A percentile compares a stretch with the other conserved stretches of the same genome.
phyloP scores from a whole-genome alignment of 2,888 invertebrate species.

The Callyntrura guangdongensis region DNA sequence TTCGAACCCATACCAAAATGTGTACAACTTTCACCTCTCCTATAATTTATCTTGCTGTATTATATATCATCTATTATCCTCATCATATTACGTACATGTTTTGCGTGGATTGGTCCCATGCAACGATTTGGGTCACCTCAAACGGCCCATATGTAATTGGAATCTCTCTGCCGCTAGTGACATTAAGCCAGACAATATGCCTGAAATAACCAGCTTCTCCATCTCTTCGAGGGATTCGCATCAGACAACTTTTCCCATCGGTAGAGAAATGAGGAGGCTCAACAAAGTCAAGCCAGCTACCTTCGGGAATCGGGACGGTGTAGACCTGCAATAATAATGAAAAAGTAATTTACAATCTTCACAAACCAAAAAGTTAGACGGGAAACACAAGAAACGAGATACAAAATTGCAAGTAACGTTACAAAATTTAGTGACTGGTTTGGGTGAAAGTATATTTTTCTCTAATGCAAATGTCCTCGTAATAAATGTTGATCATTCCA shows the following conservation, averaged over 20 bases:
- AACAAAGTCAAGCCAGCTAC: conserved; percentile 86
- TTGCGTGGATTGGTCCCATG: conserved; percentile 91
- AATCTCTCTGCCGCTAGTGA: conserved; percentile 82
- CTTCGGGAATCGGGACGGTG: conserved; percentile 81
- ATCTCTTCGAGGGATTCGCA: conserved; percentile 87
- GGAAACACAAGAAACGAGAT: neutral
- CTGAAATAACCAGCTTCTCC: conserved; percentile 88
- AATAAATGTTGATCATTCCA: neutral
- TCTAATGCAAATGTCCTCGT: neutral
- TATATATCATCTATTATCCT: neutral
- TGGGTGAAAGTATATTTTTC: neutral
- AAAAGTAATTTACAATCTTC: conserved; percentile 34
- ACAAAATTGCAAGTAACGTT: neutral
- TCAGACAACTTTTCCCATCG: conserved; percentile 86
- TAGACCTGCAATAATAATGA: conserved; percentile 81
- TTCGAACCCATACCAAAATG: too few relatives aligned
- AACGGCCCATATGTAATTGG: conserved; percentile 91
- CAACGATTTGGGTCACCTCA: conserved; percentile 91
- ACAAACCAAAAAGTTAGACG: neutral
- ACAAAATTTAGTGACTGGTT: too few relatives aligned
- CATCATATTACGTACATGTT: conserved; percentile 88
- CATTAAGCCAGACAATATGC: conserved; percentile 86
- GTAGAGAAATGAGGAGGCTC: conserved; percentile 86
- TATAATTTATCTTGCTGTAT: too few relatives aligned
- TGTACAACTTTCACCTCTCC: too few relatives aligned